Evolutionary conservation across 2,888 invertebrate genomes (phyloP).

Genomic region (Erebia epiphron): DNA sequence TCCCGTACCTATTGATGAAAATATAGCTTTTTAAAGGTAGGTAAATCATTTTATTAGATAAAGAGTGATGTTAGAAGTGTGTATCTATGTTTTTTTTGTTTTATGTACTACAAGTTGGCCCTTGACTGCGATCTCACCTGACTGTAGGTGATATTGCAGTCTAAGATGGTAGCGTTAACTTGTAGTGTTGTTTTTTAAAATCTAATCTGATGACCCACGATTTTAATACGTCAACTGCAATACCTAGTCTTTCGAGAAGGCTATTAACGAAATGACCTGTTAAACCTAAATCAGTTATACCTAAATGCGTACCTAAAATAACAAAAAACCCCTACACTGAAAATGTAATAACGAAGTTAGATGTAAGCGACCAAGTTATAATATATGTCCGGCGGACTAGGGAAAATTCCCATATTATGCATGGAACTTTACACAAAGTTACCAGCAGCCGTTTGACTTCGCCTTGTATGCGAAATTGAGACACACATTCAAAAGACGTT

Average conservation of each 20-base stretch:
- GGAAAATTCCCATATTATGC: constrained; percentile 30
- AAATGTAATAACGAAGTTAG: constrained; percentile 31
- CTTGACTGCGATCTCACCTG: too few relatives aligned
- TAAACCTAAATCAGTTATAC: not conserved
- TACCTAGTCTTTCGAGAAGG: too few relatives aligned
- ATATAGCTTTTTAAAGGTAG: not conserved
- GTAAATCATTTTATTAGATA: not conserved
- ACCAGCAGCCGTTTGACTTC: constrained; percentile 1
- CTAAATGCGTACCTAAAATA: too few relatives aligned
- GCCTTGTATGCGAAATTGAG: constrained; percentile 10
- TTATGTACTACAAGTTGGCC: too few relatives aligned
- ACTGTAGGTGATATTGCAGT: too few relatives aligned
- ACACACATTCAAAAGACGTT: not conserved
- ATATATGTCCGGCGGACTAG: constrained; percentile 28
- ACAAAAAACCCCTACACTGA: constrained; percentile 5
- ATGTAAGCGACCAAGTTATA: constrained; percentile 25
- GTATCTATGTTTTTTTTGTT: too few relatives aligned
- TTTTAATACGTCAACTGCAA: not conserved
- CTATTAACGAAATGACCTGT: not conserved
- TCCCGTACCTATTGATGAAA: not conserved
- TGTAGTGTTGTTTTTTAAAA: too few relatives aligned
- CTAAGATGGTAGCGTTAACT: too few relatives aligned
- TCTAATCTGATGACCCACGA: not conserved
- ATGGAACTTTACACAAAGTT: constrained; percentile 15
- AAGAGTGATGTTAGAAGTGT: too few relatives aligned